Conservation (phyloP, 2,888 invertebrate genomes). For the Phragmatobia fuliginosa region DNA sequence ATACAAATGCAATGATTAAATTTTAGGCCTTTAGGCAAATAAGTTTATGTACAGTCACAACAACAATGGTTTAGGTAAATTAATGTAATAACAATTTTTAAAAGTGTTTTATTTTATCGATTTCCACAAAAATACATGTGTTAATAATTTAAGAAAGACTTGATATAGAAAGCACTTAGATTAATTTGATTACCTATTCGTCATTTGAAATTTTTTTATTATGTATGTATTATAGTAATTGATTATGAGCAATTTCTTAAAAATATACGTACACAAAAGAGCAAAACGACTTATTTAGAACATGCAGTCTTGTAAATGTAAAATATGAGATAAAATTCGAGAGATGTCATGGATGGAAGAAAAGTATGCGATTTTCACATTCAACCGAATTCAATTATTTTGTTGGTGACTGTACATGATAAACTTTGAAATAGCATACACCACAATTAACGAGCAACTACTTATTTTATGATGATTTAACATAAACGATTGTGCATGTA, state of each 20-base stretch:
- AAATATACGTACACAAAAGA: not conserved
- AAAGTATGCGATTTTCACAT: slow-evolving; percentile 3
- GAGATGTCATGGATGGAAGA: slow-evolving; percentile 10
- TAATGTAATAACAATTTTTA: no score
- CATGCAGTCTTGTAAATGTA: not conserved
- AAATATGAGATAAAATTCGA: not conserved
- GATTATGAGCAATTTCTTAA: no score
- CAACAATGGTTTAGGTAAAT: slow-evolving; percentile 5
- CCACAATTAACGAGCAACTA: slow-evolving; percentile 52
- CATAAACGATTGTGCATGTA: slow-evolving; percentile 63
- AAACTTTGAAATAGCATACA: slow-evolving; percentile 45
- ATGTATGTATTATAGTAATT: no score
- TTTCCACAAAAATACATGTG: no score
- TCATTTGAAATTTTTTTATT: no score
- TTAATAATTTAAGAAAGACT: not conserved
- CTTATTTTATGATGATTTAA: slow-evolving; percentile 49
- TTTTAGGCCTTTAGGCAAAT: slow-evolving; percentile 64
- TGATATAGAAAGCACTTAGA: not conserved
- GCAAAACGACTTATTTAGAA: not conserved
- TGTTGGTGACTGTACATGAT: slow-evolving; percentile 46
- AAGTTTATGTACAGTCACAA: slow-evolving; percentile 54
- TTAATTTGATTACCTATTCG: no score
- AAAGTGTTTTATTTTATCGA: no score
- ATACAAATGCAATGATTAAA: slow-evolving; percentile 48
- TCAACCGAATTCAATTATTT: slow-evolving; percentile 18